Conservation (phyloP, 2,797 vertebrate genomes). For the Centropyge bicolor region DNA sequence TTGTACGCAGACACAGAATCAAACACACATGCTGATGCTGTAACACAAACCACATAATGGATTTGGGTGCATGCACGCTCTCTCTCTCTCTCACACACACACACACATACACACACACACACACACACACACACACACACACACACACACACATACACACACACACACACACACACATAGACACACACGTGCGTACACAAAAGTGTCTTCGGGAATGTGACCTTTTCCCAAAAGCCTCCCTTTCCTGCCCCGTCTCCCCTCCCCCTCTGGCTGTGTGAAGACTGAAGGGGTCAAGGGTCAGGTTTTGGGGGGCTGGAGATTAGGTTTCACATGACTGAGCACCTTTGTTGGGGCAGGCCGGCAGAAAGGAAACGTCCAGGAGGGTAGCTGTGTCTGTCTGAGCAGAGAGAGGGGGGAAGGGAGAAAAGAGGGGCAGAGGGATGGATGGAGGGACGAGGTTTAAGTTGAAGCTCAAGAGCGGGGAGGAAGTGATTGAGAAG, state of each 20-base stretch:
- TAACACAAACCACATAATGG: slow-evolving; percentile 77
- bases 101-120: slow-evolving; percentile 32
- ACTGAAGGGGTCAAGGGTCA: slow-evolving; percentile 86
- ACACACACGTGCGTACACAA: slow-evolving; percentile 74
- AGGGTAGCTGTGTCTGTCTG: slow-evolving; percentile 87
- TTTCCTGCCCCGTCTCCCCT: slow-evolving; percentile 83
- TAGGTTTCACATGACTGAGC: slow-evolving; percentile 90
- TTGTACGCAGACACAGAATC: slow-evolving; percentile 63
- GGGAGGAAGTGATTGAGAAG: slow-evolving; percentile 33
- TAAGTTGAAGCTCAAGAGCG: slow-evolving; percentile 66
- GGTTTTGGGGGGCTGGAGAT: slow-evolving; percentile 87
- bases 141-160: slow-evolving; percentile 47
- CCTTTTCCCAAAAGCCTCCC: slow-evolving; percentile 86
- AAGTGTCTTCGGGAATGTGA: slow-evolving; percentile 85
- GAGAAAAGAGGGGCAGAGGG: slow-evolving; percentile 20
- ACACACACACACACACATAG: slow-evolving; percentile 48
- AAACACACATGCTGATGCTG: slow-evolving; percentile 75
- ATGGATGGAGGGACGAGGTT: slow-evolving; percentile 64
- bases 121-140: slow-evolving; percentile 61
- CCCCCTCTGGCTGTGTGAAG: slow-evolving; percentile 86
- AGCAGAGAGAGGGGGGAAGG: slow-evolving; percentile 50
- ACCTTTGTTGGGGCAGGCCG: slow-evolving; percentile 87
- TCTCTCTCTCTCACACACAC: no score
- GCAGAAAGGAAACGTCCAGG: slow-evolving; percentile 87
- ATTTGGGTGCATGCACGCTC: slow-evolving; percentile 54